Evolutionary conservation across 2,113 vertebrate genomes (phyloP), one percentile per base, ranked within the genome.

Genomic region (Tetrax tetrax): DNA sequence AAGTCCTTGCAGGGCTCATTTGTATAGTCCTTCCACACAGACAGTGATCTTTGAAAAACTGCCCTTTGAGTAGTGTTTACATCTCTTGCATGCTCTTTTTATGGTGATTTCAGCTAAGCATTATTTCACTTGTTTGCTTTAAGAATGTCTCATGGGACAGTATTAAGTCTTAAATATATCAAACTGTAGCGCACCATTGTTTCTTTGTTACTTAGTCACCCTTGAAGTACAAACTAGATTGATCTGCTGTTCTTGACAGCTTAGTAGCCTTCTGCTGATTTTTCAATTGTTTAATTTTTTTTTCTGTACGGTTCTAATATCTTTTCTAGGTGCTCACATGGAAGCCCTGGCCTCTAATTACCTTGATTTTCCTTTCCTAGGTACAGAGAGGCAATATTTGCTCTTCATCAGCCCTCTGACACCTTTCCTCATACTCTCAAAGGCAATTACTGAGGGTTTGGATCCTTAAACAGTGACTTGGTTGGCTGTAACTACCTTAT

Each of bases 141-240:
- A 43, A 63, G 37, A 57, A 57, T 19, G 68, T 78, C 93, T 86
- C 76, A 20, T 50, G 86, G 63, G 83, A 83, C 2, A 7, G 27
- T 51, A 92, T 90, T 83, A 81, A 87, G 51, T 63, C 38, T 87
- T 64, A 74, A 89, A 89, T 63, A 78, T 10, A 51, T 38, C 60
- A 48, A 81, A 78, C 19, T 25, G 1, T 2, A 56, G 37, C 8
- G 3, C 6, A 2, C 23, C 81, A 35, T 82, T 93, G 75, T 92
- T 89, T 89, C 81, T 75, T 63, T 78, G 59, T 90, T 91, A 50
- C 37, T 92, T 60, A 22, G 35, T 93, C 56, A 64, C 43, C 77
- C 72, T 89, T 84, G 60, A 90, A 75, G 77, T 78, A 84, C 60
- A 75, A 87, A 68, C 60, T 29, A 15, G 31, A 60, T 66, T 76